Evolutionary conservation across 2,797 vertebrate genomes (phyloP).

Genomic region (Cryptoblepharus egeriae): DNA sequence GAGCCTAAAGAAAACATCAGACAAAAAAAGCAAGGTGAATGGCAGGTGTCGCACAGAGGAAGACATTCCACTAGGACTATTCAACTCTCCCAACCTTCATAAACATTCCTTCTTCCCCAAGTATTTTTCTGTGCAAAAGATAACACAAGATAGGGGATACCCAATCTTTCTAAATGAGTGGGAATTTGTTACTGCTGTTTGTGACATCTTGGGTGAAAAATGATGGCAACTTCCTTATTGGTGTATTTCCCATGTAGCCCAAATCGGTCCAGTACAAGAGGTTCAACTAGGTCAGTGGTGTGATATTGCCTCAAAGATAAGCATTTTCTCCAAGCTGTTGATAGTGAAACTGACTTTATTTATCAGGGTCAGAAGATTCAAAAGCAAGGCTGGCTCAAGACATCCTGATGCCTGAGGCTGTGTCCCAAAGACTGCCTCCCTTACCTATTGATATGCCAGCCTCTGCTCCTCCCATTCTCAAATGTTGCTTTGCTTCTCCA

Average conservation of each 20-base stretch:
- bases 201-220: background rate
- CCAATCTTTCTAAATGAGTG: background rate
- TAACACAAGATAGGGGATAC: background rate
- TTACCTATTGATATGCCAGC: no score
- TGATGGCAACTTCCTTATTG: background rate
- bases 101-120: background rate
- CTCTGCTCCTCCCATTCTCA: no score
- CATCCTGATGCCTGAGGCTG: no score
- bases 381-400: no score
- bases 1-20: no score
- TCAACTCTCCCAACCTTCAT: background rate
- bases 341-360: background rate
- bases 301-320: background rate
- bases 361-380: background rate
- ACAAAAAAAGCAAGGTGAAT: background rate
- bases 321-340: background rate
- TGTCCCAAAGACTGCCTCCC: no score
- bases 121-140: background rate
- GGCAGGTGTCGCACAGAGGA: background rate
- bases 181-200: background rate
- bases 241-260: background rate
- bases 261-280: background rate
- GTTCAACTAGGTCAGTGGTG: background rate
- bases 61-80: background rate
- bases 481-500: no score